Conservation (phyloP, 2,113 vertebrate genomes). For the Carettochelys insculpta region DNA sequence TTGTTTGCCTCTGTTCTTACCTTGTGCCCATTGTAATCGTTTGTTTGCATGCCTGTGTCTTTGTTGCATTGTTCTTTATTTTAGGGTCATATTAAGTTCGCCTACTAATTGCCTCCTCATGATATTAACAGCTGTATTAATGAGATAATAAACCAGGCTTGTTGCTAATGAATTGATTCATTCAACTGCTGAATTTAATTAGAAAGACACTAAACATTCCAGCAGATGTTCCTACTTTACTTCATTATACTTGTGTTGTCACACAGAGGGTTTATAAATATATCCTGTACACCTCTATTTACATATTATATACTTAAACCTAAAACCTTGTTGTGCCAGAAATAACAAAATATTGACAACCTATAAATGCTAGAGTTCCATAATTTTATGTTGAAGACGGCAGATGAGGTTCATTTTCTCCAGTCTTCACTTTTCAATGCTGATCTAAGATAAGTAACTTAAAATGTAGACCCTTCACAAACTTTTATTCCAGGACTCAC, state of each 20-base stretch:
- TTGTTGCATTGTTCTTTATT: conserved; percentile 39
- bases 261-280: conserved; percentile 49
- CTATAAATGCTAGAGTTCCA: not conserved
- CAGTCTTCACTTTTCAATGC: not conserved
- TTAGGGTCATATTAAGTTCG: conserved; percentile 53
- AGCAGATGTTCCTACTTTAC: conserved; percentile 75
- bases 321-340: not conserved
- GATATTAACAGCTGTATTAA: conserved; percentile 73
- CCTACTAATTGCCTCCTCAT: conserved; percentile 49
- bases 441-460: not conserved
- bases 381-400: not conserved
- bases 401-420: accelerated
- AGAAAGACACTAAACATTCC: conserved; percentile 72
- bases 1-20: conserved; percentile 36
- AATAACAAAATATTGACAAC: not conserved
- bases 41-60: conserved; percentile 3
- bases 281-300: conserved; percentile 22
- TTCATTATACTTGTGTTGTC: conserved; percentile 66
- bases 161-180: conserved; percentile 73
- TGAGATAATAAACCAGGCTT: conserved; percentile 71
- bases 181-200: conserved; percentile 76
- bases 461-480: not conserved
- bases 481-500: not conserved
- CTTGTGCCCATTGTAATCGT: conserved; percentile 18
- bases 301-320: not conserved